phyloP scores from a whole-genome alignment of 2,797 vertebrate species.

The Acanthornis magna region DNA sequence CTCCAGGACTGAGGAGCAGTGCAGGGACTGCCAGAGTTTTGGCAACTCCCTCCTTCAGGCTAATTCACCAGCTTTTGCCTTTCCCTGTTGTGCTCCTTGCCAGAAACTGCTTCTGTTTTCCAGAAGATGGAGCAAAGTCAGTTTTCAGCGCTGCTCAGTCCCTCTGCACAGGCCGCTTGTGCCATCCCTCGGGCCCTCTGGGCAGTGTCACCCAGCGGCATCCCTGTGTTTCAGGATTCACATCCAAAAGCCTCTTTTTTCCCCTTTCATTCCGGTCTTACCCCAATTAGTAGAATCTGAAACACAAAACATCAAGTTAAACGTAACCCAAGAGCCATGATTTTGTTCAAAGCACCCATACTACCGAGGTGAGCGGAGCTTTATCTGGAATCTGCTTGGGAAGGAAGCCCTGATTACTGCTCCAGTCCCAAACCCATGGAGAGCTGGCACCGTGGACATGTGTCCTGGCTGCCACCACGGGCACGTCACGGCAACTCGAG shows the following conservation, averaged over 20 bases:
- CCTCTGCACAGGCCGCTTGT: background rate
- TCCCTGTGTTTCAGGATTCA: background rate
- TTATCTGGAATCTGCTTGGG: background rate
- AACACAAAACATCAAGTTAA: background rate
- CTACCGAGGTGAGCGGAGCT: rapidly evolving
- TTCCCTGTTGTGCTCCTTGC: background rate
- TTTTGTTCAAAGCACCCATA: background rate
- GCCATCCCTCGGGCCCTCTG: background rate
- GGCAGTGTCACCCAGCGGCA: background rate
- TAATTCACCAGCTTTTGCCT: background rate
- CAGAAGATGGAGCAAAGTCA: background rate
- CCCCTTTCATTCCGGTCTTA: background rate
- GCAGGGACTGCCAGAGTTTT: background rate
- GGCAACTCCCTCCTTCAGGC: background rate
- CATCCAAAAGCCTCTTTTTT: background rate
- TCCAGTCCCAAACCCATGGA: rapidly evolving
- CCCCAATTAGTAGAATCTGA: background rate
- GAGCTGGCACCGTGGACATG: background rate
- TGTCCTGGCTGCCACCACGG: rapidly evolving
- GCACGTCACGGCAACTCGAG: rapidly evolving
- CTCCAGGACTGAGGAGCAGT: rapidly evolving
- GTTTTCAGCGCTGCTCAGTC: background rate
- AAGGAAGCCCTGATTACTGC: background rate
- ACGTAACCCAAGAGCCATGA: rapidly evolving
- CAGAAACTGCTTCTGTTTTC: background rate